Percentiles rank a stretch among this genome's conserved stretches.
Conservation (phyloP, 2,113 vertebrate species). For the Murina feae region DNA sequence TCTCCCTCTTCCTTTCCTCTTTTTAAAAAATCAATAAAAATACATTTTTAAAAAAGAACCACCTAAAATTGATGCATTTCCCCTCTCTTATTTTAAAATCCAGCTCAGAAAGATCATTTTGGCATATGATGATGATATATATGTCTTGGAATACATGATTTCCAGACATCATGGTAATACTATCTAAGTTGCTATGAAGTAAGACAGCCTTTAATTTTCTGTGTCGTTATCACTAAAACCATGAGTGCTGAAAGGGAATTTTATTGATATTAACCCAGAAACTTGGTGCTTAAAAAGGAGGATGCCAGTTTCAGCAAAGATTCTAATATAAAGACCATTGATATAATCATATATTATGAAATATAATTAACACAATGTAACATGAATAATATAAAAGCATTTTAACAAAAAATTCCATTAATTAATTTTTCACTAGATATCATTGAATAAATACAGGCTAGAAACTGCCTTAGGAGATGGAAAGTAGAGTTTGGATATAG, state of each 20-base stretch:
- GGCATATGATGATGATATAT: background rate
- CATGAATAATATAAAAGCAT: background rate
- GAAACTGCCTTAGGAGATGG: background rate
- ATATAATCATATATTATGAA: background rate
- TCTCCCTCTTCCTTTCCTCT: background rate
- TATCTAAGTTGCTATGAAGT: background rate
- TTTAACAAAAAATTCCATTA: background rate
- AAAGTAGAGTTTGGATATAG: background rate
- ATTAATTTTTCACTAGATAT: background rate
- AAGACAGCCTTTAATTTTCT: background rate
- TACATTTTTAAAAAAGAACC: background rate
- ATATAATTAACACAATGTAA: background rate
- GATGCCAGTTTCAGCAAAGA: background rate
- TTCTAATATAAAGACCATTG: background rate
- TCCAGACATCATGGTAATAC: background rate
- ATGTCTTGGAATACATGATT: background rate
- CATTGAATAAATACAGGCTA: background rate
- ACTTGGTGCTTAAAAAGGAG: background rate
- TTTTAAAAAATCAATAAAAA: background rate
- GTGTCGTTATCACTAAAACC: background rate
- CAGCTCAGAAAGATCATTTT: background rate
- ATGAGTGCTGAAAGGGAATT: background rate
- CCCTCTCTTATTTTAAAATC: background rate
- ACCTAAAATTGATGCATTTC: too few relatives aligned
- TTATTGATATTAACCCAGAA: background rate